Percentiles rank a stretch among this genome's conserved stretches.
phyloP scores from a whole-genome alignment of 2,113 vertebrate genomes.

The Nycticryphes semicollaris region DNA sequence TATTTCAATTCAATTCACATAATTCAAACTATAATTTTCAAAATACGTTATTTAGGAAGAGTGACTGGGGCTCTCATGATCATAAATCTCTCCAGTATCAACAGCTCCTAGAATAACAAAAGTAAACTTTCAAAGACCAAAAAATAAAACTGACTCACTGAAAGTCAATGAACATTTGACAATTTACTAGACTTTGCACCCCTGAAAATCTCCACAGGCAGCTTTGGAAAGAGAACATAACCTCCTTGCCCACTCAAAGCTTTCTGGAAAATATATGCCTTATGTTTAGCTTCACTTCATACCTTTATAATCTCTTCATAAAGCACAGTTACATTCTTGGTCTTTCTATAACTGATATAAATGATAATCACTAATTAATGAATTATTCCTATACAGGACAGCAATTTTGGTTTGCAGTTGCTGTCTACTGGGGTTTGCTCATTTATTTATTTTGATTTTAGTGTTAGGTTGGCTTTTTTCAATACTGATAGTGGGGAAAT shows the following conservation, averaged over 20 bases:
- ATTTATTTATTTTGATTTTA: not conserved
- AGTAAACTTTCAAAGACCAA: not conserved
- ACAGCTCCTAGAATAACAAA: not conserved
- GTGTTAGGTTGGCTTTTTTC: fast-evolving
- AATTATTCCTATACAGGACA: not conserved
- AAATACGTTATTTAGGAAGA: not conserved
- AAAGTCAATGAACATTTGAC: not conserved
- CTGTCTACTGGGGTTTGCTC: not conserved
- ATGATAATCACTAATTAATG: not conserved
- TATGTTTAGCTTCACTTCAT: not conserved
- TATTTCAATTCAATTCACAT: not conserved
- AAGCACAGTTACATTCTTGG: not conserved
- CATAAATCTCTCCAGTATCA: not conserved
- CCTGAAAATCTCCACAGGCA: not conserved
- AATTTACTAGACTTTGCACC: not conserved
- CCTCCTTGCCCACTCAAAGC: not conserved
- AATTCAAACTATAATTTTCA: not conserved
- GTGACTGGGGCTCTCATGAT: not conserved
- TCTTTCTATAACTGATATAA: not conserved
- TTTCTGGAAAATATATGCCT: not conserved
- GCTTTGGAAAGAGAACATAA: not conserved
- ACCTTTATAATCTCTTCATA: not conserved
- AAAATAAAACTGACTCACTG: not conserved
- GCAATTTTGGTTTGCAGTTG: not conserved
- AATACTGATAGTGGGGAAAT: not conserved